Conservation (phyloP, 2,113 vertebrate genomes). For the Vombatus ursinus region DNA sequence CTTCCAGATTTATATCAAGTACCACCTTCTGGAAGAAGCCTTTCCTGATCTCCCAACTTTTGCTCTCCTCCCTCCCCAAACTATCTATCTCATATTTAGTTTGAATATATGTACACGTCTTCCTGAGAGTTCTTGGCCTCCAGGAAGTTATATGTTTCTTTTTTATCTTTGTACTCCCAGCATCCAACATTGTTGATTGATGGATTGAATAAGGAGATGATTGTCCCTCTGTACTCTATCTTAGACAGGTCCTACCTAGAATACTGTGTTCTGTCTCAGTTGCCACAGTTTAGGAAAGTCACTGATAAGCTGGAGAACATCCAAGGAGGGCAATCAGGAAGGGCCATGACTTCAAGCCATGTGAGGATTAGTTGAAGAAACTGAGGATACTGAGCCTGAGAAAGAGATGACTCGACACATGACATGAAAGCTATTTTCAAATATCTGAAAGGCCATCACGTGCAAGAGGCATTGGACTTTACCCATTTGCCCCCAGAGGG, state of each 20-base stretch:
- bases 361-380: background rate
- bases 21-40: background rate
- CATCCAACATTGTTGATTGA: background rate
- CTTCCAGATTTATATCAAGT: background rate
- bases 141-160: background rate
- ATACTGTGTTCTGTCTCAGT: background rate
- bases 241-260: background rate
- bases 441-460: too few species aligned
- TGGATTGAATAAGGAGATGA: background rate
- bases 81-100: background rate
- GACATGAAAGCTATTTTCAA: too few species aligned
- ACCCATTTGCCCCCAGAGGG: too few species aligned
- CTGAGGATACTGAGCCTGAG: too few species aligned
- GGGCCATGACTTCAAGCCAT: background rate
- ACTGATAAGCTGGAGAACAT: background rate
- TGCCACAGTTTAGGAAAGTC: background rate
- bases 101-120: background rate
- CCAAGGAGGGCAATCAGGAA: background rate
- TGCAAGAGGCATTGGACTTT: too few species aligned
- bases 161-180: background rate
- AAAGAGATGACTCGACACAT: too few species aligned
- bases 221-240: background rate
- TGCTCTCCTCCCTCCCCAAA: background rate
- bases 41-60: background rate
- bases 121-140: background rate